phyloP scores from a whole-genome alignment of 2,888 invertebrate species.

The Pseudococcus longispinus region DNA sequence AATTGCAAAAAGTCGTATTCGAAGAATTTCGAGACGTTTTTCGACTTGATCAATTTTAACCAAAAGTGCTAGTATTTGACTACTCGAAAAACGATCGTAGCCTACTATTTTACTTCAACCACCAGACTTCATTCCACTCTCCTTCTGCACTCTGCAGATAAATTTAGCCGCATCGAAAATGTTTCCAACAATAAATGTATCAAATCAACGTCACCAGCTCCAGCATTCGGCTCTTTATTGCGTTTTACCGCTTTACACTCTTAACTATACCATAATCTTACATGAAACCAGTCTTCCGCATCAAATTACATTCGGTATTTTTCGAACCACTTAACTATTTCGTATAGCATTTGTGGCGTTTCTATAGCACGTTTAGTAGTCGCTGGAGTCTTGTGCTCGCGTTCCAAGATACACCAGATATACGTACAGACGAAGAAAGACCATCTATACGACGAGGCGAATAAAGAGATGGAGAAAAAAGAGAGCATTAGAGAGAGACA shows the following conservation, averaged over 20 bases:
- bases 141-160: not conserved
- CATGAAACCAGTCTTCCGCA: slow-evolving; percentile 19
- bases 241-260: not conserved
- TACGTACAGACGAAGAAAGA: not conserved
- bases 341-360: not conserved
- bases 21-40: no score
- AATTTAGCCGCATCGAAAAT: not conserved
- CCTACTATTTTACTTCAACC: no score
- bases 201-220: not conserved
- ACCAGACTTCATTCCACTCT: no score
- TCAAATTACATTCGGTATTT: slow-evolving; percentile 27
- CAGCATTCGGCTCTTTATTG: not conserved
- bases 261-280: not conserved
- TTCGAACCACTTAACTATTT: slow-evolving; percentile 42
- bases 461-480: not conserved
- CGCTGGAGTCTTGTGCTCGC: not conserved
- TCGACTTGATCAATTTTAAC: no score
- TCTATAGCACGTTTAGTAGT: not conserved
- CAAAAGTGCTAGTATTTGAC: no score
- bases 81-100: no score
- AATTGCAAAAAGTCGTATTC: no score
- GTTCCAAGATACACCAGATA: not conserved
- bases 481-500: not conserved
- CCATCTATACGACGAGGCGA: no score
- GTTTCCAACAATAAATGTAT: not conserved